Evolutionary conservation across 2,888 invertebrate species (phyloP), one percentile per base, ranked within the genome.

Genomic region (Agapostemon virescens): DNA sequence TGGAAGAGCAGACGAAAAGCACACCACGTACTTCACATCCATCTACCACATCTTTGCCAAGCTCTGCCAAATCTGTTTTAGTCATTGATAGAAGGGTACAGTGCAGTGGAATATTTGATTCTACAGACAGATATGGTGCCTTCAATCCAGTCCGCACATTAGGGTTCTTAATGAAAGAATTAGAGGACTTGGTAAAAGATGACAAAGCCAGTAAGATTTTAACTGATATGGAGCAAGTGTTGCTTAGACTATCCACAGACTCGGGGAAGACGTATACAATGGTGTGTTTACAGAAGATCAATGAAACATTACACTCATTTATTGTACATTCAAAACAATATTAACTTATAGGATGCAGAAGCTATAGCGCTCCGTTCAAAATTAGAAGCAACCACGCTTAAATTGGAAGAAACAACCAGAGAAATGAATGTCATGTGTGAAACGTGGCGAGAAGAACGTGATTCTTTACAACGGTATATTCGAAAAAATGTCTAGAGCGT

Each of bases 71-170:
- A 15, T 85, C 88, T 33, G 72, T 89, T n/a, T 69, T 86, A 20
- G 90, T 90, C 6, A 58, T 73, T 9, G 91, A 90, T 45, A 85
- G 77, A 81, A 87, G 78, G 17, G 83, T 88, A 3, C 90, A 90
- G 79, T 88, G 85, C 69, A 84, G 84, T 11, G 87, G 86, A 38
- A 82, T 88, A 71, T 89, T 86, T 68, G 86, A 88, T 36, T 77
- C 69, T 63, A 68, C 71, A 36, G 87, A 89, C 5, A 87, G 76
- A 80, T 87, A 87, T 68, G 71, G 80, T 26, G 85, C 81, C 36
- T 86, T 87, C 26, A 89, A 89, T 87, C 89, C 91, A 17, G 83
- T 89, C 15, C 82, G 86, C 49, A 88, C 85, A 40, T 82, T 90
- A 40, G 85, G 76, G 1, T 86, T 88, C 68, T 81, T 91, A 73